These are phyloP conservation scores for Acropora yongei DNA, from an alignment of 64 coral and sea anemone species.

Conservation along the genomic window DNA sequence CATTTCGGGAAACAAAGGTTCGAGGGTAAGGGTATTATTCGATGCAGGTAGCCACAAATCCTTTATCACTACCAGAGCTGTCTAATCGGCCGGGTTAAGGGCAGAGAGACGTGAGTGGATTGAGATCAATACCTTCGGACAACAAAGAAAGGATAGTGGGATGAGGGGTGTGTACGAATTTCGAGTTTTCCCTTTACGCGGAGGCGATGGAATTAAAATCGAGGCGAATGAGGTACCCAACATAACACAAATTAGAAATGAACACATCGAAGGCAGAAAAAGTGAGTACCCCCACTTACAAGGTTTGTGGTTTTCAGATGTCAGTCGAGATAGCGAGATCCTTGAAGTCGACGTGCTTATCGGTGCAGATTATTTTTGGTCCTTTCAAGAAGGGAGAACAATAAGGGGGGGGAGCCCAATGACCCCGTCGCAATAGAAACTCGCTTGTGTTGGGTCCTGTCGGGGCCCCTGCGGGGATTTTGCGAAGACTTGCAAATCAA, in stretches of 20 bases:
- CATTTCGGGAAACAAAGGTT: background rate
- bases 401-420: constrained; percentile 22
- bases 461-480: background rate
- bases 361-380: constrained; percentile 21
- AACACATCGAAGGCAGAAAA: constrained; percentile 1
- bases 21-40: background rate
- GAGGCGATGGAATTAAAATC: background rate
- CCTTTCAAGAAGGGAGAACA: constrained; percentile 16
- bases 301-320: constrained; percentile 42
- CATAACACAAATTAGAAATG: background rate
- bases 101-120: background rate
- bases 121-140: background rate
- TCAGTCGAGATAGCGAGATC: background rate
- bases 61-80: background rate
- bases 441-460: too few relatives aligned
- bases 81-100: background rate
- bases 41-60: background rate
- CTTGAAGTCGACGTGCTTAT: background rate
- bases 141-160: background rate
- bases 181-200: background rate
- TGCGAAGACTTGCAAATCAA: background rate
- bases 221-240: background rate
- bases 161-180: background rate
- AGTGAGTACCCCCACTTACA: constrained; percentile 2
- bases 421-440: too few relatives aligned